Conservation (phyloP, 2,797 vertebrate species). For the Rhabdomys pumilio region DNA sequence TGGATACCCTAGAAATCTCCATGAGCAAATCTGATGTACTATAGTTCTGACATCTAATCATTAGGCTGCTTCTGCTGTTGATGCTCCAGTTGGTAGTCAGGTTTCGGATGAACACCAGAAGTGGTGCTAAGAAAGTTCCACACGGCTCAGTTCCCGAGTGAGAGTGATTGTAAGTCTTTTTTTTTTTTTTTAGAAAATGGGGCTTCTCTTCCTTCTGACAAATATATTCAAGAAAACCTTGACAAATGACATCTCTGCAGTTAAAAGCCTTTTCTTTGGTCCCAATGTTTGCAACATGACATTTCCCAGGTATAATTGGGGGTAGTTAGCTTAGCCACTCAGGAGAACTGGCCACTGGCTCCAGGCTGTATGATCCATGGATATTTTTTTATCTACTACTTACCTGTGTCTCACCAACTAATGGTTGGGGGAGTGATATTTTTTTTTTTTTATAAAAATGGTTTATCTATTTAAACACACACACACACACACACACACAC, state of each 20-base stretch:
- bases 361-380: not conserved
- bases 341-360: not conserved
- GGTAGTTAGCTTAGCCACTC: not conserved
- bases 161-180: not conserved
- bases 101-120: not conserved
- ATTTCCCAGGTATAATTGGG: not conserved
- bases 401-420: not conserved
- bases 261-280: not conserved
- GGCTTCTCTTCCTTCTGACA: not conserved
- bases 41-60: conserved; percentile 17
- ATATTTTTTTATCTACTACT: not conserved
- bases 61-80: conserved; percentile 7
- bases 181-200: not conserved
- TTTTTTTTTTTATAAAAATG: no score
- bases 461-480: not conserved
- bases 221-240: not conserved
- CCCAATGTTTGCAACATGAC: not conserved
- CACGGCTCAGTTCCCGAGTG: not conserved
- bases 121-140: not conserved
- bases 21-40: not conserved
- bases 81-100: not conserved
- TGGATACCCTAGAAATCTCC: conserved; percentile 10
- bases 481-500: no score
- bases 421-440: not conserved
- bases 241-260: not conserved